These are phyloP conservation scores for Capricornis sumatraensis DNA, from an alignment of 2,113 vertebrate genomes.

Conservation along the genomic window DNA sequence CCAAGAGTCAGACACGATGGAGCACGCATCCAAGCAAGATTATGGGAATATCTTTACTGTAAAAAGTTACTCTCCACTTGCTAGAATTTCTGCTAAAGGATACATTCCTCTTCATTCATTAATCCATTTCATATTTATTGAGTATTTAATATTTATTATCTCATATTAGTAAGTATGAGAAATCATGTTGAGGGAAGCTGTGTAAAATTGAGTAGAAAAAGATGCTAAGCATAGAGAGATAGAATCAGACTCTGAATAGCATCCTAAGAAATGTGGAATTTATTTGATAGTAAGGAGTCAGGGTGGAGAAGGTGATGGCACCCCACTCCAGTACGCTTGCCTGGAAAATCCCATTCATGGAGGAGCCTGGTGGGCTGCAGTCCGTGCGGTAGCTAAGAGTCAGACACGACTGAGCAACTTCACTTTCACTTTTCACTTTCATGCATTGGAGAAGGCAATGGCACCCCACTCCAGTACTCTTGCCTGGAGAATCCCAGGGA, in stretches of 20 bases:
- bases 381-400: no score
- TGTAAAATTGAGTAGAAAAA: background rate
- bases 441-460: no score
- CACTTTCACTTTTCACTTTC: no score
- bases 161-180: background rate
- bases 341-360: no score
- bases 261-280: background rate
- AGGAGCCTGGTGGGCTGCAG: no score
- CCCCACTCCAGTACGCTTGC: no score
- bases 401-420: accelerated
- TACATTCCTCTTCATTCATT: background rate
- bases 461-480: no score
- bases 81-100: background rate
- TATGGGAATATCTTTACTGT: background rate
- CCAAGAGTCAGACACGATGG: background rate
- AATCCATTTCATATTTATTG: background rate
- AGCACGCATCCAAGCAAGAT: background rate
- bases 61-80: background rate
- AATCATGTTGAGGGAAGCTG: background rate
- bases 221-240: background rate
- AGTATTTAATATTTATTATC: background rate
- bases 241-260: background rate
- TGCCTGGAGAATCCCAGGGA: no score
- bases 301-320: background rate
- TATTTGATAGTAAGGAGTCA: background rate